These are phyloP conservation scores for Asbolus verrucosus DNA, from an alignment of 1,140 invertebrate genomes.

Conservation along the genomic window DNA sequence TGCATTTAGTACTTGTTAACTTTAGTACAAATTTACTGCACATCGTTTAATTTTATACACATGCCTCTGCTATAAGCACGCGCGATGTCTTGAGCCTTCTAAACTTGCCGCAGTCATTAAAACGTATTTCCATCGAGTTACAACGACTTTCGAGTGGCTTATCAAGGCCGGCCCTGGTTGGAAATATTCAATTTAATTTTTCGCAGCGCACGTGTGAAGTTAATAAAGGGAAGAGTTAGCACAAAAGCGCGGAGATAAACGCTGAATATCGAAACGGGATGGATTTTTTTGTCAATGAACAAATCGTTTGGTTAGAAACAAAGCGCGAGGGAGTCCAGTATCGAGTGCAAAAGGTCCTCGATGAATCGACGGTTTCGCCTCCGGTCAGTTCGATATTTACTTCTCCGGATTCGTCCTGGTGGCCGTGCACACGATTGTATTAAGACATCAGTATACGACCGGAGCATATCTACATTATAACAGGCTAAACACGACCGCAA, in stretches of 20 bases:
- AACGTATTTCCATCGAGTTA: constrained; percentile 35
- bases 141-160: constrained; percentile 33
- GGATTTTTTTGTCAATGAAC: constrained; percentile 11
- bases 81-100: constrained; percentile 35
- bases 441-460: constrained; percentile 48
- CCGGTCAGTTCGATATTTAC: constrained; percentile 15
- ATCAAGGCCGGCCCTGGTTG: no score
- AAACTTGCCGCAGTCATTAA: constrained; percentile 15
- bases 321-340: not conserved
- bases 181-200: constrained; percentile 1
- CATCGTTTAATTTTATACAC: constrained; percentile 53
- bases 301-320: constrained; percentile 11
- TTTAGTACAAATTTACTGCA: constrained; percentile 56
- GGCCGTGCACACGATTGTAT: constrained; percentile 42
- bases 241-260: not conserved
- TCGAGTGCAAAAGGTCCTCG: not conserved
- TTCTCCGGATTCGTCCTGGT: constrained; percentile 43
- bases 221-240: not conserved
- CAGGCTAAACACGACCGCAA: constrained; percentile 49
- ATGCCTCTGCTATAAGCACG: constrained; percentile 43
- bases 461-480: constrained; percentile 49
- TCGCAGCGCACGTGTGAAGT: not conserved
- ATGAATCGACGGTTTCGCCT: no score
- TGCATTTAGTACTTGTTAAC: constrained; percentile 56
- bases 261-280: constrained; percentile 19